A percentile compares a stretch with the other conserved stretches of the same genome.
These are phyloP conservation scores for Episyrphus balteatus DNA, from an alignment of 1,140 invertebrate species.

Conservation along the genomic window DNA sequence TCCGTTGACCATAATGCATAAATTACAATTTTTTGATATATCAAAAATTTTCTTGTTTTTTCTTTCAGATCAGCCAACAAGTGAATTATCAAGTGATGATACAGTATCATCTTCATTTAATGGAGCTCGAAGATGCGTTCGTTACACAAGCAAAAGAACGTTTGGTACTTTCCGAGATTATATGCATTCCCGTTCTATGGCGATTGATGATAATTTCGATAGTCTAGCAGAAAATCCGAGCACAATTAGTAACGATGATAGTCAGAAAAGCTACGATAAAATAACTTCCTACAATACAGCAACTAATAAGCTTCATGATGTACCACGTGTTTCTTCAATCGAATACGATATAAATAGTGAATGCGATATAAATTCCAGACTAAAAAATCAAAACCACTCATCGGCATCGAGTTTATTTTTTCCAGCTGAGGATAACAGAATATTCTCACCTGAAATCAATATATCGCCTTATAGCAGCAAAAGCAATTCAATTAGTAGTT, in stretches of 20 bases:
- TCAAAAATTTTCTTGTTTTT: background rate
- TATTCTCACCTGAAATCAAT: constrained; percentile 22
- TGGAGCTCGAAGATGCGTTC: constrained; percentile 29
- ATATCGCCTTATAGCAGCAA: constrained; percentile 10
- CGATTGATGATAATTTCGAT: constrained; percentile 22
- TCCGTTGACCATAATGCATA: too few relatives aligned
- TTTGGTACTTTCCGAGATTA: constrained; percentile 31
- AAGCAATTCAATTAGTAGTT: constrained; percentile 17
- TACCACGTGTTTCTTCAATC: constrained; percentile 10
- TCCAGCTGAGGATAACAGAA: constrained; percentile 17
- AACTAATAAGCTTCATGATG: constrained; percentile 22
- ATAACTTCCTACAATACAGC: constrained; percentile 16
- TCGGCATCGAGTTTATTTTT: constrained; percentile 6
- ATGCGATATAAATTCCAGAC: too few relatives aligned
- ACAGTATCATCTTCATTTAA: constrained; percentile 32
- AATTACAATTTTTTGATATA: background rate
- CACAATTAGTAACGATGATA: constrained; percentile 26
- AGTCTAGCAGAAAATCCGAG: constrained; percentile 22
- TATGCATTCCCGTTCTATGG: constrained; percentile 26
- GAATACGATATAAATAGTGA: constrained; percentile 13
- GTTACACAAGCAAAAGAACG: constrained; percentile 33
- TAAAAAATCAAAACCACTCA: background rate
- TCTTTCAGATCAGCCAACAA: background rate
- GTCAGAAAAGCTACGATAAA: constrained; percentile 26
- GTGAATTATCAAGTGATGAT: constrained; percentile 31